These are phyloP conservation scores for Nephrotoma guestfalica DNA, from an alignment of 2,888 invertebrate species.

Conservation along the genomic window DNA sequence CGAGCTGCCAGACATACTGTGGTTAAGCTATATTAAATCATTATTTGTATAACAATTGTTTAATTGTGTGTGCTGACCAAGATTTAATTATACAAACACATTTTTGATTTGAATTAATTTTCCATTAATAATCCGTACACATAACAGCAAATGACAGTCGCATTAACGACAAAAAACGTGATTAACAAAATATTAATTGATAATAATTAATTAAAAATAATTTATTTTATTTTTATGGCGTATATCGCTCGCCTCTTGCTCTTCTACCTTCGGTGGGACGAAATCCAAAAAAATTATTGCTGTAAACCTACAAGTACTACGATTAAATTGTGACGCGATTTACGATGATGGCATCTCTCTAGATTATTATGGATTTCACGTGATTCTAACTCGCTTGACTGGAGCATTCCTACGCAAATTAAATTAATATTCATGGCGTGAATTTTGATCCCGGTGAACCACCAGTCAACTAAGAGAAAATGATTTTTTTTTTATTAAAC, in stretches of 20 bases:
- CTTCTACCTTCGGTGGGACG: too few relatives aligned
- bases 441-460: neutral
- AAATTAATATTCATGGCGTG: neutral
- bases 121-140: neutral
- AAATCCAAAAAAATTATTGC: neutral
- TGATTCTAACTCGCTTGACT: too few relatives aligned
- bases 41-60: too few relatives aligned
- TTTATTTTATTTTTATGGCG: neutral
- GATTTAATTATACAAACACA: neutral
- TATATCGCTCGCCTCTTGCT: neutral
- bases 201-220: neutral
- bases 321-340: too few relatives aligned
- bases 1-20: too few relatives aligned
- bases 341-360: too few relatives aligned
- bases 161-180: neutral
- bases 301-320: too few relatives aligned
- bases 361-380: too few relatives aligned
- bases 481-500: neutral
- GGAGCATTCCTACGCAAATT: neutral
- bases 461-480: neutral
- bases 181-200: neutral
- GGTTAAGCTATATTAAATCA: too few relatives aligned
- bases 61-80: neutral
- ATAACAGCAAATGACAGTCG: neutral
- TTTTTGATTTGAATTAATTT: neutral